Evolutionary conservation across 1,140 invertebrate genomes (phyloP), one percentile per base, ranked within the genome.

Genomic region (Eciton burchellii): DNA sequence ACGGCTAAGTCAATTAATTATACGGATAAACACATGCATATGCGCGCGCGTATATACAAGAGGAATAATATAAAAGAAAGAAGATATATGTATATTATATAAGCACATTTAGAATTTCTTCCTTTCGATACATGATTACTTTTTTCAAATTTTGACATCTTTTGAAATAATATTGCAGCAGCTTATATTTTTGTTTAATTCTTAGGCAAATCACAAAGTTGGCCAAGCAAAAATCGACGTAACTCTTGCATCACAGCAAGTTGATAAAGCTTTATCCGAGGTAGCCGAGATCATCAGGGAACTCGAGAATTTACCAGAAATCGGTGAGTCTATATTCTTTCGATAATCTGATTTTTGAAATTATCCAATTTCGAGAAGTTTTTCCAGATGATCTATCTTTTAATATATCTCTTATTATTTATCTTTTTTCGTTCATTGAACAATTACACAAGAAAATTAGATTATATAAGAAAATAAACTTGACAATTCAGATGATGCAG

Each of bases 211-310:
- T 85, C 94, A 95, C 85, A 95, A 98, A 95, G 98, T 99, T 16
- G 97, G 97, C 47, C 96, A 98, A 94, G 98, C 98, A 1, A 98
- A 98, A 91, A 97, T 95, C 19, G 96, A 97, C 81, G 97, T 98
- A 0, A 93, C 95, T 59, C 95, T 97, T 85, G 97, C 97, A 0
- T 95, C 96, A 49, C 96, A 96, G 79, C 97, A 97, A 94, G 97
- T 99, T 0, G 94, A 96, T 11, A 97, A 97, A 90, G 97, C 98
- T 9, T 92, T 98, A 24, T 94, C 95, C 9, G 96, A 97, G 66
- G 95, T 99, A 3, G 95, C 97, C 62, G 95, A 96, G 65, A 99
- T 99, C 73, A 95, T 97, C 83, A 95, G 96, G 47, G 96, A 98
- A 84, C 94, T 99, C 2, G 95, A 96, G 82, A 97, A 97, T 89